These are phyloP conservation scores for Corvus moneduloides DNA, from an alignment of 2,113 vertebrate species.

Conservation along the genomic window DNA sequence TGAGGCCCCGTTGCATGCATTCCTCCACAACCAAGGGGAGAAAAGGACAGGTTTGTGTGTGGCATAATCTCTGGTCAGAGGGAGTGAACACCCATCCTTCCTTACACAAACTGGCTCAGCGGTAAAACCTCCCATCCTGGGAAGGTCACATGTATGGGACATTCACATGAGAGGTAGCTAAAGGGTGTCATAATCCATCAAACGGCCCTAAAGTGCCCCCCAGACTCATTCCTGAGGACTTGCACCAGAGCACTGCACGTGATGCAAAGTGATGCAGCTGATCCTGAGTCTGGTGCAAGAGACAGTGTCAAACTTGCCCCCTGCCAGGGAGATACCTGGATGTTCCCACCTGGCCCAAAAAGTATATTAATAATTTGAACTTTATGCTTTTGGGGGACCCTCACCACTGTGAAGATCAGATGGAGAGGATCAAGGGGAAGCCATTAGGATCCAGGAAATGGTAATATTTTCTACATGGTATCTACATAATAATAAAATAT, in stretches of 20 bases:
- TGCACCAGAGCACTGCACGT: background rate
- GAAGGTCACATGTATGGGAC: background rate
- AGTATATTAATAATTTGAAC: background rate
- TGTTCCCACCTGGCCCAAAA: background rate
- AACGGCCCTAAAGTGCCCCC: accelerated
- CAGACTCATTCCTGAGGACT: background rate
- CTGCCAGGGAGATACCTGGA: accelerated
- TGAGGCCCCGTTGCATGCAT: background rate
- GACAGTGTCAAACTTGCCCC: accelerated
- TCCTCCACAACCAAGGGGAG: background rate
- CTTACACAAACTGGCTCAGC: background rate
- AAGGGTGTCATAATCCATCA: background rate
- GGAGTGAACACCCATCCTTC: too few species aligned
- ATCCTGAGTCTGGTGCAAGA: background rate
- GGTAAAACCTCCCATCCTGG: background rate
- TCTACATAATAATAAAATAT: background rate
- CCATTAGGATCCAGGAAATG: background rate
- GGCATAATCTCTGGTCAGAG: background rate
- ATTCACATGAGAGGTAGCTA: too few species aligned
- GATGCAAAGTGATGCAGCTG: background rate
- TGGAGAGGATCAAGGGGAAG: accelerated
- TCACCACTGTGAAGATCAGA: background rate
- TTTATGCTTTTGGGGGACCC: background rate
- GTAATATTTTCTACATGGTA: background rate
- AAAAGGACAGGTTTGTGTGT: background rate